Conservation (phyloP, 2,113 vertebrate genomes). For the Stigmatopora nigra region DNA sequence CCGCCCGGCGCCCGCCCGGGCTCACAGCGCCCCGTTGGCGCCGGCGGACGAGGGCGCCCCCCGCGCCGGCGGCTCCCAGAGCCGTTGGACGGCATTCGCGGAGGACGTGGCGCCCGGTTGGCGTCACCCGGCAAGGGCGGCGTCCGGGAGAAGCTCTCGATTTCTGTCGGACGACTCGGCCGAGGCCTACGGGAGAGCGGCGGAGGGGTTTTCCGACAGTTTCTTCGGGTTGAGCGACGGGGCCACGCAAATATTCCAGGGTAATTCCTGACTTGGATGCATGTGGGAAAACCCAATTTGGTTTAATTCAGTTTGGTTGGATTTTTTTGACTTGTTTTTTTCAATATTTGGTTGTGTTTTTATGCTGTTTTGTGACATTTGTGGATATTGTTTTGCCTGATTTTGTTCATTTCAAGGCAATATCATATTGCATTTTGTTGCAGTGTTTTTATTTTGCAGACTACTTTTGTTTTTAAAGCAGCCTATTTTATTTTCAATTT, state of each 20-base stretch:
- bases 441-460: constrained; percentile 3
- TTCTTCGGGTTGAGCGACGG: constrained; percentile 62
- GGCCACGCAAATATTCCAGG: constrained; percentile 64
- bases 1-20: constrained; percentile 56
- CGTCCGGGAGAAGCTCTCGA: constrained; percentile 55
- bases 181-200: constrained; percentile 57
- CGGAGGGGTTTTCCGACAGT: constrained; percentile 44
- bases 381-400: too few relatives aligned
- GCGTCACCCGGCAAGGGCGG: constrained; percentile 50
- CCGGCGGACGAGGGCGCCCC: constrained; percentile 48
- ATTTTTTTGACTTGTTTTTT: not conserved
- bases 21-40: constrained; percentile 66
- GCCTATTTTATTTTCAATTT: too few relatives aligned
- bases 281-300: not conserved
- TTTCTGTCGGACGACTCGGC: constrained; percentile 68
- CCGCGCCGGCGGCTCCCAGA: constrained; percentile 66
- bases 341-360: too few relatives aligned
- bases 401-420: not conserved
- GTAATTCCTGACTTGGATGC: constrained; percentile 57
- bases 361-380: too few relatives aligned
- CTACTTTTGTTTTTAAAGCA: too few relatives aligned
- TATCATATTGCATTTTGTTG: constrained; percentile 21
- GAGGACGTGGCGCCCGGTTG: constrained; percentile 59
- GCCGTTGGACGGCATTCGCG: constrained; percentile 77
- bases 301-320: constrained; percentile 12